phyloP scores from a whole-genome alignment of 2,888 invertebrate species.

The Blera fallax region DNA sequence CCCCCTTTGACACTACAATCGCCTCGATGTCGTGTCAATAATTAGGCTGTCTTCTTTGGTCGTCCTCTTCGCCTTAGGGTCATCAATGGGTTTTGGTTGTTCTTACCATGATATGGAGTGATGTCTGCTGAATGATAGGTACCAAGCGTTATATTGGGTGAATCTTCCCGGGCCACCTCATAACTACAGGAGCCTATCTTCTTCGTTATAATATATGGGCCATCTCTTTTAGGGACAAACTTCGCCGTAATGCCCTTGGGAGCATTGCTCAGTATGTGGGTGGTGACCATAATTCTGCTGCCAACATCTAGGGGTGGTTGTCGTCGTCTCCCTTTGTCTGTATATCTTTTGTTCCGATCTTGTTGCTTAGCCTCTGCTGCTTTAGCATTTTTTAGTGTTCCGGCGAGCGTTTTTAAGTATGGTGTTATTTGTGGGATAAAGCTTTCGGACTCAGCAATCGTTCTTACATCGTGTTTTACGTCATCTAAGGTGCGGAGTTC shows the following conservation, averaged over 20 bases:
- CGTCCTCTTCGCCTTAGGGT: neutral
- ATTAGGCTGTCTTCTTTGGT: neutral
- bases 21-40: neutral
- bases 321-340: neutral
- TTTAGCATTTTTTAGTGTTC: neutral
- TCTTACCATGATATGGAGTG: too few relatives aligned
- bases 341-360: slow-evolving; percentile 5
- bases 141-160: neutral
- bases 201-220: neutral
- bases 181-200: slow-evolving; percentile 1
- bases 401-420: too few relatives aligned
- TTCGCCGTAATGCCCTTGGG: neutral
- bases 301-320: neutral
- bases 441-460: too few relatives aligned
- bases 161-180: neutral
- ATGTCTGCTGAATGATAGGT: too few relatives aligned
- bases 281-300: neutral
- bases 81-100: neutral
- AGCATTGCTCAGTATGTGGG: neutral
- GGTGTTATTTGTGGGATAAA: too few relatives aligned
- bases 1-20: neutral
- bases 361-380: neutral
- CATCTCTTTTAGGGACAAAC: slow-evolving; percentile 7
- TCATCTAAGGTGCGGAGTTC: too few relatives aligned
- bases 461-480: too few relatives aligned